Evolutionary conservation across 2,113 vertebrate species (phyloP).

Genomic region (Callospermophilus lateralis): DNA sequence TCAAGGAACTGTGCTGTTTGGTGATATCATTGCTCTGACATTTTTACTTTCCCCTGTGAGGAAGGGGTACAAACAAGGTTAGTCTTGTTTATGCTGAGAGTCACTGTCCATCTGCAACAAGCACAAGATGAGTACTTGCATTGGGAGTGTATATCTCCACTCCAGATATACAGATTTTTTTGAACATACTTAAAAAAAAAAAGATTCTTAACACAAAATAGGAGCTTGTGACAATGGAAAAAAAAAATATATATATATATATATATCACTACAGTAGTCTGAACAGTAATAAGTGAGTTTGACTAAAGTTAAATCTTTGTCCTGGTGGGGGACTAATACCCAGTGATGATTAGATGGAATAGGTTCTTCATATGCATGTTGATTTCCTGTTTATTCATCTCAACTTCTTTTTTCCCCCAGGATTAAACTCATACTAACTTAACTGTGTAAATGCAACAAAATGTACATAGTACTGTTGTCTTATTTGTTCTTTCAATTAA

Average conservation of each 20-base stretch:
- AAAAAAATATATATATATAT: neutral
- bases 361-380: neutral
- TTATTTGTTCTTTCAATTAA: constrained; percentile 7
- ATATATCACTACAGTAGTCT: neutral
- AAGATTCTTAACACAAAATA: neutral
- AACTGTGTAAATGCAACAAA: neutral
- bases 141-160: neutral
- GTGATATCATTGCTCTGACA: neutral
- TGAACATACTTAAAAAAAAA: neutral
- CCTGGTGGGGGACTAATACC: neutral
- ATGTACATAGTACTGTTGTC: neutral
- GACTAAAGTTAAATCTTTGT: neutral
- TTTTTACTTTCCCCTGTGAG: neutral
- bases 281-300: neutral
- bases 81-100: neutral
- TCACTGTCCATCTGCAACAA: neutral
- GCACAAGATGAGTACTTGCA: neutral
- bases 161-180: neutral
- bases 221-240: neutral
- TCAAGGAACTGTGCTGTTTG: neutral
- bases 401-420: accelerated
- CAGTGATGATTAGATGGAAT: neutral
- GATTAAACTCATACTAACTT: neutral
- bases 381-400: neutral
- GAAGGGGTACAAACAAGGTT: neutral